Conservation (phyloP, 2,888 invertebrate species). For the Endomychus coccineus region DNA sequence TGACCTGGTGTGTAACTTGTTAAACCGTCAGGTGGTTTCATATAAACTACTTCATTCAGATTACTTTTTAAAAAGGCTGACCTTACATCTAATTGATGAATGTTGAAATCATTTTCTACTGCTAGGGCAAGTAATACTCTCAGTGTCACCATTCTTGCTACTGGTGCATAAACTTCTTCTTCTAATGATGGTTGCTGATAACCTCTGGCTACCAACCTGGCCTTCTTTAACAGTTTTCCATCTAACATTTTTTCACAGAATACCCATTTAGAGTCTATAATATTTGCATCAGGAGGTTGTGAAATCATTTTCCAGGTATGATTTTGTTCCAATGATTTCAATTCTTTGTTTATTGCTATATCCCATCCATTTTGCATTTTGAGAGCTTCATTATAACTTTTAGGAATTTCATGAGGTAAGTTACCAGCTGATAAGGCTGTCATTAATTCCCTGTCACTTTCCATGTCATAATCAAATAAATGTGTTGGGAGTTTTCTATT, state of each 20-base stretch:
- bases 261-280: conserved; percentile 23
- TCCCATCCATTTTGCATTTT: conserved; percentile 15
- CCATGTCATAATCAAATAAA: conserved; percentile 13
- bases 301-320: conserved; percentile 21
- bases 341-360: conserved; percentile 19
- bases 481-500: conserved; percentile 8
- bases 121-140: conserved; percentile 18
- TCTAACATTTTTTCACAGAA: conserved; percentile 20
- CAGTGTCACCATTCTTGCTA: conserved; percentile 22
- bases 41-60: conserved; percentile 4
- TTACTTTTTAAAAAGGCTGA: conserved; percentile 18
- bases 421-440: conserved; percentile 14
- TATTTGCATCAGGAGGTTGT: conserved; percentile 14
- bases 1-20: conserved; percentile 4
- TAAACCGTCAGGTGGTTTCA: conserved; percentile 7
- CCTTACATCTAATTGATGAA: conserved; percentile 16
- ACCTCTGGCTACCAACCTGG: conserved; percentile 22
- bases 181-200: conserved; percentile 18
- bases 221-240: conserved; percentile 18
- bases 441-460: conserved; percentile 9
- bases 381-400: conserved; percentile 17
- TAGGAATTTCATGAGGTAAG: conserved; percentile 17
- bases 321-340: conserved; percentile 19
- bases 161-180: conserved; percentile 23
- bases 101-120: conserved; percentile 16